phyloP scores from a whole-genome alignment of 1,140 invertebrate genomes.

The Pachypsylla venusta region DNA sequence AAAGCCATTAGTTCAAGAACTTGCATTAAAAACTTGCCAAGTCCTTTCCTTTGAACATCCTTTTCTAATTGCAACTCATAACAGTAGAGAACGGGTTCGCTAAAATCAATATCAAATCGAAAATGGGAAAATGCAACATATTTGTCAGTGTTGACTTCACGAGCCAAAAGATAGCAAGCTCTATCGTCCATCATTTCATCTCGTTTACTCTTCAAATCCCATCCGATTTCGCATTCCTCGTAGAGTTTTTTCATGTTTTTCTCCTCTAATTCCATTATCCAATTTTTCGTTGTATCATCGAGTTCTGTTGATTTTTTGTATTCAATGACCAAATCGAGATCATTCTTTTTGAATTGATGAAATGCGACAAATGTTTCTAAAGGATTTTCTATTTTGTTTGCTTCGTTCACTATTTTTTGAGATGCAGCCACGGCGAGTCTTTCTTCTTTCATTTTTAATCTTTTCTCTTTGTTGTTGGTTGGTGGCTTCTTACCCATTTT shows the following conservation, averaged over 20 bases:
- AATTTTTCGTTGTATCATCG: slow-evolving; percentile 25
- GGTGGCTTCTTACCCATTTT: not conserved
- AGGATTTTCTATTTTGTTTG: not conserved
- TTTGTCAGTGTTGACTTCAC: slow-evolving; percentile 31
- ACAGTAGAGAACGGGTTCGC: slow-evolving; percentile 61
- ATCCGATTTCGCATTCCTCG: slow-evolving; percentile 54
- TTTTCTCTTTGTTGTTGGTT: not conserved
- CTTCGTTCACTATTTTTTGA: not conserved
- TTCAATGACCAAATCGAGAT: not conserved
- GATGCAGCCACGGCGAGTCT: not conserved
- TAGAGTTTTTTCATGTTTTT: slow-evolving; percentile 43
- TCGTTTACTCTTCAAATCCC: slow-evolving; percentile 50
- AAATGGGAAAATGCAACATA: slow-evolving; percentile 59
- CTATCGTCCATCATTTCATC: slow-evolving; percentile 53
- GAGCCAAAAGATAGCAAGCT: slow-evolving; percentile 54
- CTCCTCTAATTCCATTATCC: slow-evolving; percentile 40
- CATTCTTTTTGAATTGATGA: not conserved
- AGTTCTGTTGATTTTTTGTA: not conserved
- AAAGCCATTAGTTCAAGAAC: slow-evolving; percentile 57
- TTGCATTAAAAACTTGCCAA: slow-evolving; percentile 67
- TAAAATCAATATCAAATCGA: slow-evolving; percentile 65
- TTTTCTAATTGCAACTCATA: slow-evolving; percentile 70
- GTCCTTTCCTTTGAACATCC: slow-evolving; percentile 45
- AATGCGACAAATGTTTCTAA: not conserved
- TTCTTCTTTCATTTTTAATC: not conserved